Conservation (phyloP, 1,140 invertebrate species). For the Drosophila bocqueti region DNA sequence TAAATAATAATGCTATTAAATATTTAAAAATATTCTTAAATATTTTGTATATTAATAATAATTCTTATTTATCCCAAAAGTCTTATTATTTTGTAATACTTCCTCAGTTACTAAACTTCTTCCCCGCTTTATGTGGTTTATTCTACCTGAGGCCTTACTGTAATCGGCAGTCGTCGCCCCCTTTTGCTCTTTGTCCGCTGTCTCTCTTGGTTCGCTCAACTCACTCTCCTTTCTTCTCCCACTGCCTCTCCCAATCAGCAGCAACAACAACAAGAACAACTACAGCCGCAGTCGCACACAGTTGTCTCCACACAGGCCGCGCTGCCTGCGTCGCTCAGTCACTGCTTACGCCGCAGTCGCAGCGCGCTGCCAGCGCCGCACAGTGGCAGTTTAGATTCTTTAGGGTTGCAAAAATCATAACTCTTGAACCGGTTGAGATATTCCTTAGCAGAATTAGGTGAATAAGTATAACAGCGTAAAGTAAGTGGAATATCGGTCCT, state of each 20-base stretch:
- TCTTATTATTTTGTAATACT: neutral
- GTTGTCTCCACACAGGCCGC: constrained; percentile 35
- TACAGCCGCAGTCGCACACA: constrained; percentile 35
- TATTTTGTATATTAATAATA: too few species aligned
- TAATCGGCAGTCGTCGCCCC: constrained; percentile 67
- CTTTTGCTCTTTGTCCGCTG: constrained; percentile 27
- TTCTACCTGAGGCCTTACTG: neutral
- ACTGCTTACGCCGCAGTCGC: constrained; percentile 39
- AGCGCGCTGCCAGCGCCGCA: constrained; percentile 42
- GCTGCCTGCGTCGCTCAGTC: constrained; percentile 47
- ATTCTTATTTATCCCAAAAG: too few species aligned
- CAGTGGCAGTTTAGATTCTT: too few species aligned
- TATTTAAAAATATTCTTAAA: too few species aligned
- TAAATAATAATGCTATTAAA: neutral
- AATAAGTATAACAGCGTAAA: too few species aligned
- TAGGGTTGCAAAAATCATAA: too few species aligned
- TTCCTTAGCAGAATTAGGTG: too few species aligned
- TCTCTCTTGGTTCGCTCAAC: constrained; percentile 24
- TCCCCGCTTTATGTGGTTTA: neutral
- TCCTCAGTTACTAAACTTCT: neutral
- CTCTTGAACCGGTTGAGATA: too few species aligned
- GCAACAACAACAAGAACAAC: constrained; percentile 25
- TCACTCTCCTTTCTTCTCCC: constrained; percentile 16
- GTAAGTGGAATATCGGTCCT: too few species aligned
- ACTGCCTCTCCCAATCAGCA: constrained; percentile 33